phyloP scores from a whole-genome alignment of 2,888 invertebrate species.

The Gortyna flavago region DNA sequence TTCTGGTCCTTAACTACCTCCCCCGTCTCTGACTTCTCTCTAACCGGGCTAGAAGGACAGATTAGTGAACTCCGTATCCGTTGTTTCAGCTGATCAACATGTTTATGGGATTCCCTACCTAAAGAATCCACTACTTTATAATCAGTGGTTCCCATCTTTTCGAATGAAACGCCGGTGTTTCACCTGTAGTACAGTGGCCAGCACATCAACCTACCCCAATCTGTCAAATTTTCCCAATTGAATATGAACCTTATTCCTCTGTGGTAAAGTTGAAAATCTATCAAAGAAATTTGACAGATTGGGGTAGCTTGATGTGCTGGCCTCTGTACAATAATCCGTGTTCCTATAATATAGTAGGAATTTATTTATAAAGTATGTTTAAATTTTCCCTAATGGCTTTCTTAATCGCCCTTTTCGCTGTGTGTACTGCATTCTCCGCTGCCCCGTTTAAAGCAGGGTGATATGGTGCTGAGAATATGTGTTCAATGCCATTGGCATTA shows the following conservation, averaged over 20 bases:
- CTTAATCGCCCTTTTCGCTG: conserved; percentile 34
- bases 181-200: too few relatives aligned
- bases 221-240: too few relatives aligned
- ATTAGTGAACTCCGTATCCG: conserved; percentile 1
- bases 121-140: neutral
- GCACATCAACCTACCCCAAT: too few relatives aligned
- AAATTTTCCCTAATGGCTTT: conserved; percentile 36
- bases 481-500: neutral
- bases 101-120: neutral
- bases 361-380: conserved; percentile 20
- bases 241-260: too few relatives aligned
- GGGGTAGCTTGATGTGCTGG: too few relatives aligned
- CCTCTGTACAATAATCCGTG: neutral
- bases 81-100: neutral
- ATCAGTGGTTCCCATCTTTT: neutral
- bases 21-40: neutral
- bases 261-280: too few relatives aligned
- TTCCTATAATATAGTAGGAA: neutral
- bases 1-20: neutral
- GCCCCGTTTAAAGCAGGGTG: neutral
- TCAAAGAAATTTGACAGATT: too few relatives aligned
- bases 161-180: too few relatives aligned
- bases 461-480: neutral
- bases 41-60: neutral
- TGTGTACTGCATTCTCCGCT: neutral